phyloP scores from a whole-genome alignment of 2,888 invertebrate genomes.

The Lepas anatifera region DNA sequence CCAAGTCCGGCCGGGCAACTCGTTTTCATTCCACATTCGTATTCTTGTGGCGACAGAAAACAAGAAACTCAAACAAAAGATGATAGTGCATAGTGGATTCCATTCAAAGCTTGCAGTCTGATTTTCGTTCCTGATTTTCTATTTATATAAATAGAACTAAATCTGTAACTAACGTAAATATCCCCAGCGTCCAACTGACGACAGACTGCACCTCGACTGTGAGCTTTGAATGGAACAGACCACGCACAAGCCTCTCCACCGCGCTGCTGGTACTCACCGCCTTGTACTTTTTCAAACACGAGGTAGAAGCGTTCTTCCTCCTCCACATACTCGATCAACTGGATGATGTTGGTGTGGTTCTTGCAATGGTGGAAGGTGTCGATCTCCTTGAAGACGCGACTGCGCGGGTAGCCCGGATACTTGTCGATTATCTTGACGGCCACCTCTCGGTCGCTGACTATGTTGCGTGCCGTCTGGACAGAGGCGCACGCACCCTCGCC shows the following conservation, averaged over 20 bases:
- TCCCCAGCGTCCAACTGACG: too few species aligned
- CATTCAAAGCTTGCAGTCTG: too few species aligned
- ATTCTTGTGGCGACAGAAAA: too few species aligned
- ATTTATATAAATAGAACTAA: too few species aligned
- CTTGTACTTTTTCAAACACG: constrained; percentile 95
- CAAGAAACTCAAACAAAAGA: neutral
- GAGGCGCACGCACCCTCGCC: constrained; percentile 96
- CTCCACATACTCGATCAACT: constrained; percentile 93
- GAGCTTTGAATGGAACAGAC: too few species aligned
- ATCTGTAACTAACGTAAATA: too few species aligned
- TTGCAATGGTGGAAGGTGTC: constrained; percentile 98
- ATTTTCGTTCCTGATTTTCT: too few species aligned
- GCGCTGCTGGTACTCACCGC: constrained; percentile 38
- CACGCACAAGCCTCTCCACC: too few species aligned
- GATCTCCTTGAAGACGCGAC: constrained; percentile 92
- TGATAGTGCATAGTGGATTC: too few species aligned
- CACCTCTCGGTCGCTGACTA: constrained; percentile 82
- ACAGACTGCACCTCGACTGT: too few species aligned
- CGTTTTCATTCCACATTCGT: too few species aligned
- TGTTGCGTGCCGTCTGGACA: constrained; percentile 84
- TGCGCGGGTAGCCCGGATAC: constrained; percentile 84
- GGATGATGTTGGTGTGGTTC: constrained; percentile 94
- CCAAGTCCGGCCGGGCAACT: too few species aligned
- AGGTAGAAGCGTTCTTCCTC: constrained; percentile 88
- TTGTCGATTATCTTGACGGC: constrained; percentile 96